Evolutionary conservation across 2,797 vertebrate genomes (phyloP), one percentile per base, ranked within the genome.

Genomic region (Cyclura pinguis): DNA sequence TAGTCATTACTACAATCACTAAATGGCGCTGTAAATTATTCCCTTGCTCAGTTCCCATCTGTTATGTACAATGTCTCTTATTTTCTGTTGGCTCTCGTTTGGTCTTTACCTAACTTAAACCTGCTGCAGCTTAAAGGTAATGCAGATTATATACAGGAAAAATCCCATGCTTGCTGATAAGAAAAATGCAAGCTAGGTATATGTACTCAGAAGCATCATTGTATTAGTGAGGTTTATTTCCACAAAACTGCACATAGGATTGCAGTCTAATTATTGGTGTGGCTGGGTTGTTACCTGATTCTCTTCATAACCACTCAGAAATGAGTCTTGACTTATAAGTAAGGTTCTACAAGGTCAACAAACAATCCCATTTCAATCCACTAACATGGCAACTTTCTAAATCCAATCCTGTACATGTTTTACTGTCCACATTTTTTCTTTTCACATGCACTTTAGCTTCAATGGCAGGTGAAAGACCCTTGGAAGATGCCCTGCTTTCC

Each of bases 81-180:
- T 9, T 59, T 91, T 80, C 85, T 80, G 22, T n/a, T 52, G 76
- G 27, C 84, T 88, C 35, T 8, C 81, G 22, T 50, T 82, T n/a
- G 10, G 47, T 59, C 59, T 0, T 42, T 8, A 3, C 13, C 52
- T 6, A 1, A 3, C 52, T 67, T 78, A 76, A 16, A 42, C 50
- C 38, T 76, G 69, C 22, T 89, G 16, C 64, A n/a, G 2, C n/a
- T 77, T 18, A 62, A 89, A 91, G 3, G 24, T 0, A 1, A 50
- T 29, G 20, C 62, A 32, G 87, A 91, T 72, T 67, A 73, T 76
- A 85, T n/a, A 72, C 8, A 80, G 50, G 6, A 55, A 12, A 87
- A 83, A 9, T 14, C 84, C 27, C 83, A 13, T 82, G 59, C 6
- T 81, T 20, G 81, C 38, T n/a, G 22, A 86, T 10, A 20, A 88